Conservation (phyloP, 2,888 invertebrate genomes). For the Ichneumon xanthorius region DNA sequence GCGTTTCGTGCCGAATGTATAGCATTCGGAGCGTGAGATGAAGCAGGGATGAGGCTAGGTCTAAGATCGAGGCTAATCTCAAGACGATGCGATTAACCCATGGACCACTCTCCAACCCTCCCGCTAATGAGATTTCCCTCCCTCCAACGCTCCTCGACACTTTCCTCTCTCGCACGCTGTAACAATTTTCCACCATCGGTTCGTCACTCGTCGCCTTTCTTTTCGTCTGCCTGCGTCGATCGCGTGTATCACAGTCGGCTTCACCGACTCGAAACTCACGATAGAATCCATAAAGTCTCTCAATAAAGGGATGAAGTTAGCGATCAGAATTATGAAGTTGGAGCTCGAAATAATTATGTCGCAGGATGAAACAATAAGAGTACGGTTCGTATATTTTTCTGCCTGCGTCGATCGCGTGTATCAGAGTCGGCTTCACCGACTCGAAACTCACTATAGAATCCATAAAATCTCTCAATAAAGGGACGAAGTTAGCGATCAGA, state of each 20-base stretch:
- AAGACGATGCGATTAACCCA: conserved; percentile 71
- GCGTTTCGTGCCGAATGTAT: conserved; percentile 51
- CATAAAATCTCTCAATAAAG: no score
- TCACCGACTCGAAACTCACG: background rate
- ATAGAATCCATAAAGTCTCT: no score
- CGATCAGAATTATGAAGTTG: background rate
- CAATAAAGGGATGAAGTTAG: conserved; percentile 22
- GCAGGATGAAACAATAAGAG: no score
- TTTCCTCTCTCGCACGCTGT: conserved; percentile 27
- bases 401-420: no score
- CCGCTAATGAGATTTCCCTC: conserved; percentile 67
- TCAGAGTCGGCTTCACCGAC: no score
- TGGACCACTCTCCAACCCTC: conserved; percentile 44
- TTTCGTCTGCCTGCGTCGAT: background rate
- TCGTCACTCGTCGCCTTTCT: conserved; percentile 34
- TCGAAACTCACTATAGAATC: no score
- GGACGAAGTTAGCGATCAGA: no score
- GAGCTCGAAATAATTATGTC: background rate
- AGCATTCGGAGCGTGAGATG: conserved; percentile 33
- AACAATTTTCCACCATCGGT: conserved; percentile 26
- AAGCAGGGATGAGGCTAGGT: conserved; percentile 12
- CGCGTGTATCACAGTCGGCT: background rate
- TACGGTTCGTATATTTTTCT: no score
- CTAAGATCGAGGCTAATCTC: conserved; percentile 70
- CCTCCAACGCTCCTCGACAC: background rate